phyloP scores from a whole-genome alignment of 2,113 vertebrate species.

The Poeciliopsis prolifica region DNA sequence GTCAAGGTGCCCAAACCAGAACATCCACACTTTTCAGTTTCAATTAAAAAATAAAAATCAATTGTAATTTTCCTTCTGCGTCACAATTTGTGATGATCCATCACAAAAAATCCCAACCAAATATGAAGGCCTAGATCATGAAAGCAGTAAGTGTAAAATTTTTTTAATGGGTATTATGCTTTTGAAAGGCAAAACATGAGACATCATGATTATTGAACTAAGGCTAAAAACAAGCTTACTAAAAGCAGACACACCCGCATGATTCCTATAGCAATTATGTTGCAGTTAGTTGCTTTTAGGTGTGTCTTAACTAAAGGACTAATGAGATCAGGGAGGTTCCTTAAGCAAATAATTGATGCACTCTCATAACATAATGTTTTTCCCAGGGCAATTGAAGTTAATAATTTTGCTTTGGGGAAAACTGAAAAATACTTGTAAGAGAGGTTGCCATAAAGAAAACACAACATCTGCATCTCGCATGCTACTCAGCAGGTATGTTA shows the following conservation, averaged over 20 bases:
- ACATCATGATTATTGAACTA: too few species aligned
- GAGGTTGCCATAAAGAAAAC: too few species aligned
- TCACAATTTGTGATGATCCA: too few species aligned
- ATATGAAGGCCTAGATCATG: neutral
- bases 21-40: too few species aligned
- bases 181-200: neutral
- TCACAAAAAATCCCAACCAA: too few species aligned
- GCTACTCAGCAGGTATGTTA: too few species aligned
- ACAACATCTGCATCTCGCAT: too few species aligned
- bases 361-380: neutral
- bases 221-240: neutral
- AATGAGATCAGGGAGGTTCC: neutral
- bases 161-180: neutral
- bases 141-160: neutral
- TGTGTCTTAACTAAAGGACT: neutral
- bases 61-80: too few species aligned
- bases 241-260: neutral
- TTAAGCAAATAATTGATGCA: neutral
- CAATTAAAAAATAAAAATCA: too few species aligned
- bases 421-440: too few species aligned
- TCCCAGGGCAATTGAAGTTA: neutral
- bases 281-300: neutral
- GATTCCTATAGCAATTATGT: neutral
- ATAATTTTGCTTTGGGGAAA: too few species aligned
- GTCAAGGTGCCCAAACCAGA: too few species aligned